phyloP scores from a whole-genome alignment of 2,797 vertebrate species.

The Rhincodon typus region DNA sequence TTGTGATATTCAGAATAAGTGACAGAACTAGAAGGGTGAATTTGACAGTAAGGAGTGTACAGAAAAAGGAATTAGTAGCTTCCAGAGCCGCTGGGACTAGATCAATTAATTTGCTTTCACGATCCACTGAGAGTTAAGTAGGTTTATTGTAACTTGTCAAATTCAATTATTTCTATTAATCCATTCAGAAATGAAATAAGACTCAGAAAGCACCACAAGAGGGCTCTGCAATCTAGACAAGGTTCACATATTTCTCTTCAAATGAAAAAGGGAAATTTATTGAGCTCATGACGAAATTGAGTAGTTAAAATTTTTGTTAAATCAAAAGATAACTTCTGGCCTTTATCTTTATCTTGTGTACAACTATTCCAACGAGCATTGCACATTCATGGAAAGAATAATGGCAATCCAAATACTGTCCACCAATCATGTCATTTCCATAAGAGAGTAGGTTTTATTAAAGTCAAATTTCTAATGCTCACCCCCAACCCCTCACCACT shows the following conservation, averaged over 20 bases:
- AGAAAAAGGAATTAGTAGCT: constrained; percentile 37
- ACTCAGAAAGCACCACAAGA: not conserved
- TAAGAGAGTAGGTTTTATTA: too few relatives aligned
- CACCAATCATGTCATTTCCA: not conserved
- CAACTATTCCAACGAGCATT: not conserved
- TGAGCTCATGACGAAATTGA: not conserved
- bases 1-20: not conserved
- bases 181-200: not conserved
- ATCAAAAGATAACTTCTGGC: not conserved
- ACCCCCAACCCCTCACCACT: too few relatives aligned
- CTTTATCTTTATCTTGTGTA: not conserved
- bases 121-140: constrained; percentile 41
- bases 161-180: constrained; percentile 33
- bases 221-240: constrained; percentile 5
- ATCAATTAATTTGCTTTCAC: constrained; percentile 41
- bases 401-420: not conserved
- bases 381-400: not conserved
- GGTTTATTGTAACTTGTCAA: constrained; percentile 34
- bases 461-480: not conserved
- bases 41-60: not conserved
- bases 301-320: not conserved
- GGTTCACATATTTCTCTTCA: not conserved
- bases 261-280: not conserved
- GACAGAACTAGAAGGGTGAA: not conserved
- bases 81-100: constrained; percentile 18